Evolutionary conservation across 2,797 vertebrate genomes (phyloP).

Genomic region (Mormyrops attenuatus): DNA sequence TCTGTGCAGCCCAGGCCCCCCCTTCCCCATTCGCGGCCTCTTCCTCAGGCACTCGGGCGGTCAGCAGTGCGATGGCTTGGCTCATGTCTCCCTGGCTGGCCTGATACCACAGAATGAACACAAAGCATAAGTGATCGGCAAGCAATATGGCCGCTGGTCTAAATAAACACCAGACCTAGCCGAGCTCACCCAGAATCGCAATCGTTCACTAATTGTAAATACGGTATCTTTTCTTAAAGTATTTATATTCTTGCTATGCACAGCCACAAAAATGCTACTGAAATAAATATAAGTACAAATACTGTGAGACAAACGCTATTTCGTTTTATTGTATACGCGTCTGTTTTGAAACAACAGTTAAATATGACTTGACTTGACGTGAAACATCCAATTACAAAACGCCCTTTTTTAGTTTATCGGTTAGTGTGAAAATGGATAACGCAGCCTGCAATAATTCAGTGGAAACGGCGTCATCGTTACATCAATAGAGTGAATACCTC

Average conservation of each 20-base stretch:
- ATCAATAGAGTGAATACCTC: not conserved
- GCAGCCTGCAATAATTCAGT: not conserved
- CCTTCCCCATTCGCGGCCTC: conserved; percentile 53
- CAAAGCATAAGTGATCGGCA: not conserved
- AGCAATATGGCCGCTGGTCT: not conserved
- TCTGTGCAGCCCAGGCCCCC: conserved; percentile 48
- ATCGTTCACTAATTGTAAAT: not conserved
- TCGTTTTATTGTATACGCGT: not conserved
- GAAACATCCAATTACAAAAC: not conserved
- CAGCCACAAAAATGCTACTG: not conserved
- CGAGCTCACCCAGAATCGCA: not conserved
- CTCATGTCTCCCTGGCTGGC: conserved; percentile 83
- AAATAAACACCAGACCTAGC: not conserved
- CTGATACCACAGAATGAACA: conserved; percentile 48
- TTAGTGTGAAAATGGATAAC: not conserved
- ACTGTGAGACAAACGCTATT: not conserved
- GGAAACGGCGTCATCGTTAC: not conserved
- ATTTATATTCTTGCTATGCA: not conserved
- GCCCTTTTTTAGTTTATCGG: not conserved
- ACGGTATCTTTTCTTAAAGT: not conserved
- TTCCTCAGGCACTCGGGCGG: conserved; percentile 53
- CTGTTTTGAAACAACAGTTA: not conserved
- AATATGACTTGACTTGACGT: not conserved
- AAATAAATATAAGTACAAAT: not conserved
- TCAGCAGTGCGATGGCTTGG: conserved; percentile 82